A percentile compares a stretch with the other conserved stretches of the same genome.
These are phyloP conservation scores for Peromyscus melanophrys DNA, from an alignment of 2,797 vertebrate species.

Conservation along the genomic window DNA sequence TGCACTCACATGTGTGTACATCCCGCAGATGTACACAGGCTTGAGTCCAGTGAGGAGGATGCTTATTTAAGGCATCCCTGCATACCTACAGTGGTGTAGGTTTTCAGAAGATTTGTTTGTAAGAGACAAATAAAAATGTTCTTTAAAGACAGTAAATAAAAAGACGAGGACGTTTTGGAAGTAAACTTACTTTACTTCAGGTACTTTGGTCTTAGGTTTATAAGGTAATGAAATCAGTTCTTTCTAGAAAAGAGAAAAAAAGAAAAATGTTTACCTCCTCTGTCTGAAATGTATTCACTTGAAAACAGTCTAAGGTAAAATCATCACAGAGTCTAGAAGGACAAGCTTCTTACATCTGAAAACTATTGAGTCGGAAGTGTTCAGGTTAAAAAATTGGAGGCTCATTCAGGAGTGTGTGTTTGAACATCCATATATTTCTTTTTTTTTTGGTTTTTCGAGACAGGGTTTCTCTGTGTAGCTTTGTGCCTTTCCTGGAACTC, in stretches of 20 bases:
- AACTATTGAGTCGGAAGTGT: not conserved
- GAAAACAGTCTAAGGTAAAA: slow-evolving; percentile 57
- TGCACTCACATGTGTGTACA: not conserved
- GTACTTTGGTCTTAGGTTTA: slow-evolving; percentile 77
- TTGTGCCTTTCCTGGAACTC: too few relatives aligned
- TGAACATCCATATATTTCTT: not conserved
- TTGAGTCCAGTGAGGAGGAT: not conserved
- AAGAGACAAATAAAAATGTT: not conserved
- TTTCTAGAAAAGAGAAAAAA: slow-evolving; percentile 84
- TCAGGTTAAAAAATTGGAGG: not conserved
- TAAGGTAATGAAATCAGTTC: slow-evolving; percentile 84
- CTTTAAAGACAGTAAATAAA: not conserved
- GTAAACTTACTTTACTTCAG: slow-evolving; percentile 80
- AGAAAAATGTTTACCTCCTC: slow-evolving; percentile 25
- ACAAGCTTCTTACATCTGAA: slow-evolving; percentile 45
- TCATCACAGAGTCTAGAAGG: slow-evolving; percentile 33
- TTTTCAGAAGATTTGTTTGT: slow-evolving; percentile 43
- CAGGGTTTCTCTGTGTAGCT: too few relatives aligned
- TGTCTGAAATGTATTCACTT: slow-evolving; percentile 57
- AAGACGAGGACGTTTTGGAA: slow-evolving; percentile 21
- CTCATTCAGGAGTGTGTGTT: not conserved
- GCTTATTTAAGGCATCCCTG: not conserved
- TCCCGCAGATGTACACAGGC: not conserved
- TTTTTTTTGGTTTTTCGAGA: too few relatives aligned
- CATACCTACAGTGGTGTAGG: not conserved